Conservation (phyloP, 2,113 vertebrate genomes). For the Odocoileus hemionus region DNA sequence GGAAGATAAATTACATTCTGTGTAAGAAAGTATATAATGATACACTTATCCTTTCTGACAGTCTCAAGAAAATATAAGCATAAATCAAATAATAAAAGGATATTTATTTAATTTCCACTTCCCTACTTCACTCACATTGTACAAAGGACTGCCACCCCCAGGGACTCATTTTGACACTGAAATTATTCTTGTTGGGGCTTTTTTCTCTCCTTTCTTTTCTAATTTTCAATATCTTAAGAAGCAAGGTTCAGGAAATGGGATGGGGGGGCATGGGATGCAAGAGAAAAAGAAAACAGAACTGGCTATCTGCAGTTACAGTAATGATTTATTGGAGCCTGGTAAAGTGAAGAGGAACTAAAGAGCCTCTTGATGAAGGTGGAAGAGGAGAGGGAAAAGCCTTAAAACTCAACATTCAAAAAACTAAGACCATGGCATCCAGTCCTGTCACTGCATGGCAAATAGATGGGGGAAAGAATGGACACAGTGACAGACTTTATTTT, state of each 20-base stretch:
- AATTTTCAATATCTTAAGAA: not conserved
- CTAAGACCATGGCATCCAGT: not conserved
- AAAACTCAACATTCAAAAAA: not conserved
- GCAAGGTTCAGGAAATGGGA: not conserved
- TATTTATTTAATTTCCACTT: not conserved
- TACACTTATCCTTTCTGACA: not conserved
- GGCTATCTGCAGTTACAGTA: not conserved
- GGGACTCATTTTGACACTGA: conserved; percentile 21
- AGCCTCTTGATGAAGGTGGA: not conserved
- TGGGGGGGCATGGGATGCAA: not conserved
- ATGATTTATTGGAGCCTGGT: not conserved
- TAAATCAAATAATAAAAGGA: not conserved
- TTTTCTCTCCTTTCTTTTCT: not conserved
- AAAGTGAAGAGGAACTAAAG: not conserved
- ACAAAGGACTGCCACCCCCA: not conserved
- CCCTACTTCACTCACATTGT: not conserved
- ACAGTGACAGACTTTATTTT: not conserved
- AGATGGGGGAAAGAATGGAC: not conserved
- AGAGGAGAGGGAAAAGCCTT: not conserved
- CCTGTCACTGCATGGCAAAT: not conserved
- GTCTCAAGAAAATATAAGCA: not conserved
- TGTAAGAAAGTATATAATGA: not conserved
- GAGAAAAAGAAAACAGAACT: not conserved
- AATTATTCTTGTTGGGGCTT: not conserved
- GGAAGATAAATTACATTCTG: not conserved